Conservation (phyloP, 2,888 invertebrate genomes). For the Erynnis tages region DNA sequence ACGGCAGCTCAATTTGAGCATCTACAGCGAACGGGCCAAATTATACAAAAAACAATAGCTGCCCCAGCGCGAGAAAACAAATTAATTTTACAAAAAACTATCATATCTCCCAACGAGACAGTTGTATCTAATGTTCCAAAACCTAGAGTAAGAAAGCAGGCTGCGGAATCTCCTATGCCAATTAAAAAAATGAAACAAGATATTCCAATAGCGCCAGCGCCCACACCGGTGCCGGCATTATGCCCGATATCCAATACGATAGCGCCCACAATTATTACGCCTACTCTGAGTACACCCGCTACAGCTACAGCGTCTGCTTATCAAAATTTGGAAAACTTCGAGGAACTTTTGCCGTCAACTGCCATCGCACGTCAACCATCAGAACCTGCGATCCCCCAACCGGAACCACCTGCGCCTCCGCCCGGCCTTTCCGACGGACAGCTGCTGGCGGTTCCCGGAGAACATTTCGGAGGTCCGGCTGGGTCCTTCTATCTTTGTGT, state of each 20-base stretch:
- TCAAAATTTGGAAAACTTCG: constrained; percentile 66
- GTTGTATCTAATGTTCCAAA: constrained; percentile 47
- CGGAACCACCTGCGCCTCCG: constrained; percentile 41
- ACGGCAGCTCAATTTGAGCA: constrained; percentile 77
- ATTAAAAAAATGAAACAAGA: constrained; percentile 62
- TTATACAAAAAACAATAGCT: constrained; percentile 56
- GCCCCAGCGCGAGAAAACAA: constrained; percentile 55
- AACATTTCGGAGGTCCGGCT: constrained; percentile 86
- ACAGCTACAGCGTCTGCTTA: constrained; percentile 46
- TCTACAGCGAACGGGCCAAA: constrained; percentile 72
- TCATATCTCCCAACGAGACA: constrained; percentile 49
- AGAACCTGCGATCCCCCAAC: constrained; percentile 42
- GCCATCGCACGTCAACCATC: constrained; percentile 61
- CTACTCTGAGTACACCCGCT: constrained; percentile 44
- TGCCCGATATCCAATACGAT: constrained; percentile 46
- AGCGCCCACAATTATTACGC: constrained; percentile 40
- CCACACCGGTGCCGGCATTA: constrained; percentile 45
- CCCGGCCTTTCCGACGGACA: constrained; percentile 81
- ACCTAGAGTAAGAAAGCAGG: constrained; percentile 54
- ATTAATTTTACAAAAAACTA: constrained; percentile 58
- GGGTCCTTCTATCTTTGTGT: constrained; percentile 88
- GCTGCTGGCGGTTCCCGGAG: constrained; percentile 87
- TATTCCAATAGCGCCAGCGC: constrained; percentile 53
- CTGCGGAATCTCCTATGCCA: constrained; percentile 49
- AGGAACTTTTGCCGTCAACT: constrained; percentile 72